Evolutionary conservation across 2,797 vertebrate genomes (phyloP), one percentile per base, ranked within the genome.

Genomic region (Todus mexicanus): DNA sequence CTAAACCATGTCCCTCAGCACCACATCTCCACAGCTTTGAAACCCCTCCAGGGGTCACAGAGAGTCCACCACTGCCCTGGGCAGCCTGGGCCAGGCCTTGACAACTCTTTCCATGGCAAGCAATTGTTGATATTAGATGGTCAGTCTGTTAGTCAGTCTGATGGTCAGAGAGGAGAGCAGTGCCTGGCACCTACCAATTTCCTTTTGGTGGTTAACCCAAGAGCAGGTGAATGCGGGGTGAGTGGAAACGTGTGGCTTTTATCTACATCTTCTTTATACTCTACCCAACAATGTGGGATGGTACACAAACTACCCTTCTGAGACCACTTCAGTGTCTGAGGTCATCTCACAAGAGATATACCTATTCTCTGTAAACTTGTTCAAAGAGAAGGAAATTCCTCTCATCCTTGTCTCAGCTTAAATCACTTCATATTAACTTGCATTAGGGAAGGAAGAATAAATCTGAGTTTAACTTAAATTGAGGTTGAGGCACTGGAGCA

Each of bases 311-410:
- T 27, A 22, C 23, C 15, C 27, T 51, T 56, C 38, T 25, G 26
- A 51, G 23, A 20, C 22, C 48, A 25, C 1, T 0, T n/a, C 35
- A 37, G 9, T 15, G n/a, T 9, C 50, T 2, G 1, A 53, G 31
- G 40, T 42, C 19, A 22, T 26, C 47, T 35, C 5, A 0, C 4
- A 21, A 27, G 18, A 63, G 21, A 15, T 26, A 43, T 22, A 33
- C 22, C 9, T 7, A 23, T 11, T 8, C 11, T 31, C 25, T 11
- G 6, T 23, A 26, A 51, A 37, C 31, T 37, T 45, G 20, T 85
- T 85, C 12, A n/a, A n/a, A 57, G 2, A 5, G 16, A 5, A 37
- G 3, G 19, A 69, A 38, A 75, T 12, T 54, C 35, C 16, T 38
- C 12, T 56, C 15, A 13, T 29, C 26, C 33, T 29, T 9, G 3